Evolutionary conservation across 1,140 invertebrate species (phyloP).

Genomic region (Plodia interpunctella): DNA sequence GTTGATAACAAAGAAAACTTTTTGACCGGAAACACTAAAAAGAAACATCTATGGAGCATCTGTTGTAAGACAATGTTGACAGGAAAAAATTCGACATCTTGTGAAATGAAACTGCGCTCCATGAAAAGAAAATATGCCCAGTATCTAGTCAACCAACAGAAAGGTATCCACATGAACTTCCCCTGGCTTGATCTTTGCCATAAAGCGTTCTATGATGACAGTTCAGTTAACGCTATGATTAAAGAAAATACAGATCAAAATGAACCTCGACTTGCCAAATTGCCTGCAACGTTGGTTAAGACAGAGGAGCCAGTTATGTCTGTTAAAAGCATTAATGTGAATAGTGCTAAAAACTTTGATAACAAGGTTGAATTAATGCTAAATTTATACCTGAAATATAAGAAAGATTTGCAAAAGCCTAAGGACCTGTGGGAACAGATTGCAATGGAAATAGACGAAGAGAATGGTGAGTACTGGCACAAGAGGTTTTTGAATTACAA

Average conservation of each 20-base stretch:
- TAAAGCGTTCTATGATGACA: slow-evolving; percentile 53
- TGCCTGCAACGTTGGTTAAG: slow-evolving; percentile 18
- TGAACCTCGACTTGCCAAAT: slow-evolving; percentile 17
- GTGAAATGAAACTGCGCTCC: slow-evolving; percentile 48
- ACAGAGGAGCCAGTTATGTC: slow-evolving; percentile 35
- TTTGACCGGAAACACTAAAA: slow-evolving; percentile 40
- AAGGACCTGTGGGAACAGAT: slow-evolving; percentile 55
- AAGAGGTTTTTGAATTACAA: slow-evolving; percentile 64
- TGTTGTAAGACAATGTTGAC: slow-evolving; percentile 58
- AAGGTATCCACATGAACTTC: slow-evolving; percentile 34
- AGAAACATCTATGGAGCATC: slow-evolving; percentile 57
- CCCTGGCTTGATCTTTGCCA: slow-evolving; percentile 47
- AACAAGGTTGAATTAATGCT: slow-evolving; percentile 56
- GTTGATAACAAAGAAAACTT: slow-evolving; percentile 63
- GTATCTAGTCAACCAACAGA: slow-evolving; percentile 33
- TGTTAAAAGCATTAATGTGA: slow-evolving; percentile 35
- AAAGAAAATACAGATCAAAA: slow-evolving; percentile 22
- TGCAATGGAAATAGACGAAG: slow-evolving; percentile 49
- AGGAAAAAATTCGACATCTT: slow-evolving; percentile 41
- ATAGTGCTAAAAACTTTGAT: slow-evolving; percentile 22
- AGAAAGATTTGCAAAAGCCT: slow-evolving; percentile 37
- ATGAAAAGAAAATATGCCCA: slow-evolving; percentile 47
- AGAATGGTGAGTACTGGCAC: slow-evolving; percentile 62
- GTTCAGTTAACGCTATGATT: slow-evolving; percentile 24
- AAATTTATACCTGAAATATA: slow-evolving; percentile 55